These are phyloP conservation scores for Eupeodes latifasciatus DNA, from an alignment of 2,888 invertebrate species.

Conservation along the genomic window DNA sequence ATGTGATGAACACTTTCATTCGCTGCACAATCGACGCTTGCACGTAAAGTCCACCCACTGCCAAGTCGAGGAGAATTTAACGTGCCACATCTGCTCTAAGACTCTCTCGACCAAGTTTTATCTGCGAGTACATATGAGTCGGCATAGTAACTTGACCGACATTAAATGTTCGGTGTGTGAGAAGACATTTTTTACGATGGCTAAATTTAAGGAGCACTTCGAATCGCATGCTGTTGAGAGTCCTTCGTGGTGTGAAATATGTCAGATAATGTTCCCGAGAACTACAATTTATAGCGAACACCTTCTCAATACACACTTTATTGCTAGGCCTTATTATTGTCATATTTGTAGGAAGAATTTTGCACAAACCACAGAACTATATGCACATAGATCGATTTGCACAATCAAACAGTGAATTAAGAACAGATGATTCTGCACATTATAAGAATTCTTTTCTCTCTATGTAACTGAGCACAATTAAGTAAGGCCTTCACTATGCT, in stretches of 20 bases:
- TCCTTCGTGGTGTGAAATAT: constrained; percentile 78
- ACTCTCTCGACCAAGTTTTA: constrained; percentile 80
- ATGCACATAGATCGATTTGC: constrained; percentile 70
- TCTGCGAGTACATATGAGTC: constrained; percentile 79
- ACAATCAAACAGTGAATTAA: constrained; percentile 38
- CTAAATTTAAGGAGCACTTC: constrained; percentile 80
- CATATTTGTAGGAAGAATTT: constrained; percentile 74
- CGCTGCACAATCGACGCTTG: constrained; percentile 77
- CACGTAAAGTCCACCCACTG: constrained; percentile 76
- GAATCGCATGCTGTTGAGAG: constrained; percentile 78
- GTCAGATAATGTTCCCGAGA: constrained; percentile 78
- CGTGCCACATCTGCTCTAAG: constrained; percentile 79
- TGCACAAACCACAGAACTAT: constrained; percentile 73
- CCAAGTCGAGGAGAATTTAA: constrained; percentile 64
- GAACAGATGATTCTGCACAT: not conserved
- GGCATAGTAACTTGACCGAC: constrained; percentile 80
- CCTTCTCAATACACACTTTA: constrained; percentile 78
- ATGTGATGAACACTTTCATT: constrained; percentile 62
- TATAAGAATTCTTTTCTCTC: not conserved
- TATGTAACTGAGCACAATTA: no score
- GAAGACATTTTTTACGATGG: constrained; percentile 79
- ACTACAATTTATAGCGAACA: constrained; percentile 81
- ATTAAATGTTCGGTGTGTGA: constrained; percentile 79
- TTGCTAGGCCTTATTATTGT: constrained; percentile 64
- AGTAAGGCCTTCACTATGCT: no score